These are phyloP conservation scores for Aphelenchoides bicaudatus DNA, from an alignment of 2,888 invertebrate species.

Conservation along the genomic window DNA sequence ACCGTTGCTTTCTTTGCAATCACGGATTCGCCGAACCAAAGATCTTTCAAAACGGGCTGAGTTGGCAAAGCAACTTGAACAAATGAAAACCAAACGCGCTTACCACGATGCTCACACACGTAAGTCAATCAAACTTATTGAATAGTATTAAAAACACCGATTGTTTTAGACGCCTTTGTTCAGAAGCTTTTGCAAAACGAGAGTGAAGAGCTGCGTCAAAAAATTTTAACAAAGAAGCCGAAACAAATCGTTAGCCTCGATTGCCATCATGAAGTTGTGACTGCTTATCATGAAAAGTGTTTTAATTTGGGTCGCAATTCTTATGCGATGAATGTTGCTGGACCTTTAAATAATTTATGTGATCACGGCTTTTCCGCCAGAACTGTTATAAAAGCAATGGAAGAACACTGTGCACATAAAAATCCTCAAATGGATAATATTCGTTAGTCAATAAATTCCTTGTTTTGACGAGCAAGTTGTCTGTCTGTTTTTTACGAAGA, in stretches of 20 bases:
- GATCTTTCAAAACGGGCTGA: slow-evolving; percentile 15
- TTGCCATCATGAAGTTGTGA: slow-evolving; percentile 60
- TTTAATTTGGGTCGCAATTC: slow-evolving; percentile 53
- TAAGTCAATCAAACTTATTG: too few species aligned
- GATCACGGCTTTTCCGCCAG: background rate
- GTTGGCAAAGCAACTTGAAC: slow-evolving; percentile 22
- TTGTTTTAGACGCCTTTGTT: too few species aligned
- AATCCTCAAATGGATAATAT: slow-evolving; percentile 6
- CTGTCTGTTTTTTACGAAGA: background rate
- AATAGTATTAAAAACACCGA: too few species aligned
- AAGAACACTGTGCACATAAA: background rate
- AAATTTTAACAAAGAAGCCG: slow-evolving; percentile 38
- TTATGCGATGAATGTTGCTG: slow-evolving; percentile 6
- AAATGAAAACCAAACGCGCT: slow-evolving; percentile 29
- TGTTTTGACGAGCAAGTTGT: too few species aligned
- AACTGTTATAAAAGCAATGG: background rate
- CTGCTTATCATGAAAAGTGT: slow-evolving; percentile 57
- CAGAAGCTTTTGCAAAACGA: slow-evolving; percentile 27
- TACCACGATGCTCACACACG: slow-evolving; percentile 28
- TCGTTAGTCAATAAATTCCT: background rate
- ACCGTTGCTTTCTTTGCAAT: slow-evolving; percentile 26
- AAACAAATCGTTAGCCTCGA: slow-evolving; percentile 44
- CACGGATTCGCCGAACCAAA: slow-evolving; percentile 19
- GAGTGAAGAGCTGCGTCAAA: slow-evolving; percentile 27
- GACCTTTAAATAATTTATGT: slow-evolving; percentile 2